Conservation (phyloP, 2,888 invertebrate species). For the Mantis religiosa region DNA sequence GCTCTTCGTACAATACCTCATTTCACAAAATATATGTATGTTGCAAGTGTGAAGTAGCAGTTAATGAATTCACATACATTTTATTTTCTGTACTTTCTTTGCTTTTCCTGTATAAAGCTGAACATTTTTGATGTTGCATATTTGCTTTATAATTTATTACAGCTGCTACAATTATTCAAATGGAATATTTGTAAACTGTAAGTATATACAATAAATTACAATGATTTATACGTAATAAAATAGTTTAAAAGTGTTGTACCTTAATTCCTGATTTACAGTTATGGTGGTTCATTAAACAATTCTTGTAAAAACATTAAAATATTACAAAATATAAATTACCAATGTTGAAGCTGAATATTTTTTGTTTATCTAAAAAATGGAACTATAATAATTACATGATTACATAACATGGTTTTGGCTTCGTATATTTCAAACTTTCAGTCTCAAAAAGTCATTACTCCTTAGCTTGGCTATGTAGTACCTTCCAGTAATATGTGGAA, state of each 20-base stretch:
- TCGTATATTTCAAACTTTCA: not conserved
- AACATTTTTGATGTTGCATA: too few relatives aligned
- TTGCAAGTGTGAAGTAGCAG: too few relatives aligned
- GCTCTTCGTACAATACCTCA: too few relatives aligned
- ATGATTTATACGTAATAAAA: not conserved
- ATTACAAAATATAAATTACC: not conserved
- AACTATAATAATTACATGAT: not conserved
- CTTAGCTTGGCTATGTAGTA: not conserved
- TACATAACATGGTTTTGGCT: not conserved
- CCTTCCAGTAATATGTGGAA: not conserved
- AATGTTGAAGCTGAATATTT: not conserved
- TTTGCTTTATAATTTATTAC: too few relatives aligned
- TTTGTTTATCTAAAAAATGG: not conserved
- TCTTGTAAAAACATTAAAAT: not conserved
- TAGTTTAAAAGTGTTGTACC: not conserved
- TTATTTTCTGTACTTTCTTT: too few relatives aligned
- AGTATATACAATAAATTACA: not conserved
- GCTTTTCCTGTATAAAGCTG: too few relatives aligned
- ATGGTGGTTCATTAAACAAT: not conserved
- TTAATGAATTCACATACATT: too few relatives aligned
- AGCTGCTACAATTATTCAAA: too few relatives aligned
- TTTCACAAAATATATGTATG: too few relatives aligned
- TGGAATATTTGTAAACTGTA: not conserved
- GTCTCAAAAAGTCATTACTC: not conserved
- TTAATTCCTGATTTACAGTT: not conserved